Evolutionary conservation across 2,797 vertebrate genomes (phyloP), one percentile per base, ranked within the genome.

Genomic region (Chelon auratus): DNA sequence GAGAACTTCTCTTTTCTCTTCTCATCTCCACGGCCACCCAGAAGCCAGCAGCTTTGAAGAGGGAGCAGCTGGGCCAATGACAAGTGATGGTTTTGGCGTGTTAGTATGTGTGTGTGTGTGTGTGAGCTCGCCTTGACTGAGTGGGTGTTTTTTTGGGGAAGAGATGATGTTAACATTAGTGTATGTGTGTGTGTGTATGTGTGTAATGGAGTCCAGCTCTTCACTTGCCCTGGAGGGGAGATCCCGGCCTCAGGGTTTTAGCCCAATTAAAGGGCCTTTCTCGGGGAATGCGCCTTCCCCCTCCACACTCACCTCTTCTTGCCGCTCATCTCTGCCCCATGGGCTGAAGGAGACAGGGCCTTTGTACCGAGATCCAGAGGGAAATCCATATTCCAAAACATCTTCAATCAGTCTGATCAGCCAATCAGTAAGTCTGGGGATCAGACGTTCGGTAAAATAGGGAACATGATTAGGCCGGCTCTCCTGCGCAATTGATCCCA

Each of bases 1-100:
- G 72, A 90, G 75, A 82, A 80, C 74, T 70, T 79, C 68, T 84
- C 80, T 62, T 68, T 75, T 76, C 82, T 78, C 30, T 68, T 81
- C 82, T 88, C 80, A 68, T 87, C 82, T 81, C 69, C 75, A 60
- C 30, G 90, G 87, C 90, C 91, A 93, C 90, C 90, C 91, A 91
- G 87, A 90, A 92, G 84, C 82, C 82, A 72, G 69, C 76, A 62
- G 83, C 89, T 91, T 88, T 92, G 90, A 93, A 89, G 87, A 87
- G 82, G 80, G 62, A 87, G 81, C 89, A 92, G 91, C 91, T 93
- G 90, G 89, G 85, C 87, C 89, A 87, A 87, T 88, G 89, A 89
- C 90, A 91, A 89, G 89, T 77, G 85, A 90, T 85, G 85, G 79
- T 90, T 90, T 89, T 86, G 82, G 88, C 68, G 66, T 84, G 72